Conservation (phyloP, 1,140 invertebrate genomes). For the Drosophila santomea region DNA sequence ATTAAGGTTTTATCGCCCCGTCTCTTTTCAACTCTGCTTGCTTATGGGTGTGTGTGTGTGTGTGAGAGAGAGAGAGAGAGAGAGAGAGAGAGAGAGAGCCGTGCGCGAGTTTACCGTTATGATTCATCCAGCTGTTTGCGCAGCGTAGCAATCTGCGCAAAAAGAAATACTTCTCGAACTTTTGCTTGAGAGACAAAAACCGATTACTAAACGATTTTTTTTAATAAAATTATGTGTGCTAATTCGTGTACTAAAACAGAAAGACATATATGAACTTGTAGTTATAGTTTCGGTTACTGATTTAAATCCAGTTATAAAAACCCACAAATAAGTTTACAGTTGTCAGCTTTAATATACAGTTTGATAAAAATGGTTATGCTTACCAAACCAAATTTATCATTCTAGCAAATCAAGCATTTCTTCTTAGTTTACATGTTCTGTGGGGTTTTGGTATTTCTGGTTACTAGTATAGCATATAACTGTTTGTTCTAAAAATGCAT, state of each 20-base stretch:
- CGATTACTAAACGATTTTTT: slow-evolving; percentile 60
- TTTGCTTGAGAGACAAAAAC: slow-evolving; percentile 41
- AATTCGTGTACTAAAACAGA: slow-evolving; percentile 41
- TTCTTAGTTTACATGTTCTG: too few relatives aligned
- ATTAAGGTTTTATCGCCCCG: slow-evolving; percentile 31
- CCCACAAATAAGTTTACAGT: not conserved
- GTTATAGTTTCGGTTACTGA: not conserved
- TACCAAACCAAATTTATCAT: too few relatives aligned
- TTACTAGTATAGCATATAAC: not conserved
- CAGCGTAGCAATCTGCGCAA: slow-evolving; percentile 68
- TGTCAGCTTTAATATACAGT: not conserved
- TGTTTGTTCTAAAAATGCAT: not conserved
- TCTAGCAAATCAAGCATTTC: too few relatives aligned
- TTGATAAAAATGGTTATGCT: too few relatives aligned
- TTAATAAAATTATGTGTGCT: slow-evolving; percentile 55
- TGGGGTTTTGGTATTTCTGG: not conserved
- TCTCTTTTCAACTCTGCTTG: slow-evolving; percentile 22
- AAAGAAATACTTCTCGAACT: slow-evolving; percentile 59
- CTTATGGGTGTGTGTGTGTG: slow-evolving; percentile 2
- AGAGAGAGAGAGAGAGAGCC: slow-evolving; percentile 6
- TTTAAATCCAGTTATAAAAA: not conserved
- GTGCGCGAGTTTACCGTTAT: slow-evolving; percentile 63
- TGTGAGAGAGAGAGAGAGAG: slow-evolving; percentile 5
- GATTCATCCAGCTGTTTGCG: slow-evolving; percentile 75
- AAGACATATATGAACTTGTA: slow-evolving; percentile 4